Evolutionary conservation across 2,113 vertebrate genomes (phyloP).

Genomic region (Daubentonia madagascariensis): DNA sequence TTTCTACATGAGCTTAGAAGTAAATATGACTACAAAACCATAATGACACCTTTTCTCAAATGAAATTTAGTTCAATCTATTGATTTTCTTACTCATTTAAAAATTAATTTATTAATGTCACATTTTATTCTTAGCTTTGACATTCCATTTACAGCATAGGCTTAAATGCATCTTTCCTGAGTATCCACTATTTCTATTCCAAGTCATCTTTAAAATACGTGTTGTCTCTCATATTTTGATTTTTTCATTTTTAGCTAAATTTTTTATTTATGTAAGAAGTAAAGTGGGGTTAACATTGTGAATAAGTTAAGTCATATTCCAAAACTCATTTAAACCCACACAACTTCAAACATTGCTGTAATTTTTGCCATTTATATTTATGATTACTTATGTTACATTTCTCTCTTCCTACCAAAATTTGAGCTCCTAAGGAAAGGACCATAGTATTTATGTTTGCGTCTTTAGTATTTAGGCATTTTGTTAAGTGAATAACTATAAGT

Average conservation of each 20-base stretch:
- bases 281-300: neutral
- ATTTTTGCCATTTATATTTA: neutral
- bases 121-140: slow-evolving; percentile 1
- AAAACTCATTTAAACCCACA: neutral
- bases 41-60: slow-evolving; percentile 16
- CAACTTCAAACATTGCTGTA: neutral
- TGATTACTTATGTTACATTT: neutral
- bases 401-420: neutral
- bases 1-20: neutral
- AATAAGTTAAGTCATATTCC: neutral
- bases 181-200: neutral
- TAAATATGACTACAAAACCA: neutral
- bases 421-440: neutral
- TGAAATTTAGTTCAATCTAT: neutral
- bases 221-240: neutral
- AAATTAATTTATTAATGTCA: slow-evolving; percentile 11
- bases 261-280: neutral
- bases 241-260: neutral
- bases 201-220: neutral
- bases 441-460: neutral
- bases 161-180: neutral
- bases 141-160: neutral
- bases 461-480: neutral
- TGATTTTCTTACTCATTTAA: slow-evolving; percentile 28
- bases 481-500: neutral